Conservation (phyloP, 1,140 invertebrate genomes). For the Microplitis mediator region DNA sequence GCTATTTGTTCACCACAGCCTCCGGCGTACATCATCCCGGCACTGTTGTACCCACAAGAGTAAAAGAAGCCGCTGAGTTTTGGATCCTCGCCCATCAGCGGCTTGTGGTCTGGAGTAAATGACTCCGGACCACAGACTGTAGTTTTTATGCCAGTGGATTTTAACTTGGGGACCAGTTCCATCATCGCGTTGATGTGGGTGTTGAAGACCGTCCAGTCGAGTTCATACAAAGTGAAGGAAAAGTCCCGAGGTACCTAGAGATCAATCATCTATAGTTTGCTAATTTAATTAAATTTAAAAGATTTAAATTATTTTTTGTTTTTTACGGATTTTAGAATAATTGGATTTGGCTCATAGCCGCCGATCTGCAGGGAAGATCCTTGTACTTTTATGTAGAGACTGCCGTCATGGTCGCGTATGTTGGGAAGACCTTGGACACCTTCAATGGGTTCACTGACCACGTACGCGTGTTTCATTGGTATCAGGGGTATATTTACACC, state of each 20-base stretch:
- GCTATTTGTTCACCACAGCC: conserved; percentile 85
- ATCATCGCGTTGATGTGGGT: conserved; percentile 75
- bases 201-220: conserved; percentile 85
- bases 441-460: conserved; percentile 79
- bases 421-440: conserved; percentile 78
- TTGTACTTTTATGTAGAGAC: conserved; percentile 83
- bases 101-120: conserved; percentile 90
- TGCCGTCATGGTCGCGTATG: conserved; percentile 82
- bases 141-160: conserved; percentile 78
- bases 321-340: conserved; percentile 74
- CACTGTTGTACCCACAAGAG: conserved; percentile 86
- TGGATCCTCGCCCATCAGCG: conserved; percentile 65
- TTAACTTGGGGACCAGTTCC: conserved; percentile 75
- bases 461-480: conserved; percentile 88
- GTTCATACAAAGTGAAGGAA: conserved; percentile 81
- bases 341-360: conserved; percentile 87
- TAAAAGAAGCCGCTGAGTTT: conserved; percentile 73
- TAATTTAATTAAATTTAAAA: conserved; percentile 17
- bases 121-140: conserved; percentile 86
- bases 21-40: conserved; percentile 88
- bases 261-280: neutral
- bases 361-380: conserved; percentile 82
- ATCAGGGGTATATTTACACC: conserved; percentile 76
- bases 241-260: conserved; percentile 75
- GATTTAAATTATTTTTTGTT: neutral